Conservation (phyloP, 1,140 invertebrate genomes). For the Trichogramma pretiosum region DNA sequence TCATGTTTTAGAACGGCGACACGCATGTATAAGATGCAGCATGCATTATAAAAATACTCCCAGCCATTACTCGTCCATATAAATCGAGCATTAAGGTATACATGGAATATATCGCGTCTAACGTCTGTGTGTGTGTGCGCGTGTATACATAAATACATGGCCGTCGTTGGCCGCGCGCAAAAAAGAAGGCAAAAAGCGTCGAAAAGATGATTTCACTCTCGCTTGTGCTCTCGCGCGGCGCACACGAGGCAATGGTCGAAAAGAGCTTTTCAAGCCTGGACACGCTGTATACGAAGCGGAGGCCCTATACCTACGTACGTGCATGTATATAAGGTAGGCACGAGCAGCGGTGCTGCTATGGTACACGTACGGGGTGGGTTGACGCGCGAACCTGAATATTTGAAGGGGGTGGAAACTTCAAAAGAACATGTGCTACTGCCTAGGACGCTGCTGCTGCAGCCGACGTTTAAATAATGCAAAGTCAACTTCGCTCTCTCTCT, state of each 20-base stretch:
- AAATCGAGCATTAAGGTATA: too few species aligned
- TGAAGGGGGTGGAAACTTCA: conserved; percentile 44
- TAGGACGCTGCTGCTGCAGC: conserved; percentile 40
- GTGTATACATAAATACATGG: too few species aligned
- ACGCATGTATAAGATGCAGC: too few species aligned
- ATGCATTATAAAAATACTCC: too few species aligned
- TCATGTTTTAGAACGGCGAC: too few species aligned
- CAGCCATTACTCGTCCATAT: too few species aligned
- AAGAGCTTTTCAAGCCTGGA: conserved; percentile 32
- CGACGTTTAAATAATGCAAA: conserved; percentile 46
- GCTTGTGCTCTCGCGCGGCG: neutral
- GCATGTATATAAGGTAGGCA: neutral
- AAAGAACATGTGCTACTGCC: conserved; percentile 46
- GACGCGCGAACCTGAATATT: conserved; percentile 46
- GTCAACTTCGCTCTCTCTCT: conserved; percentile 34
- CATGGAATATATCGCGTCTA: too few species aligned
- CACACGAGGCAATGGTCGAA: too few species aligned
- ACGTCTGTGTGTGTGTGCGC: too few species aligned
- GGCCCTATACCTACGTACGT: too few species aligned
- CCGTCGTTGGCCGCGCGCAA: conserved; percentile 26
- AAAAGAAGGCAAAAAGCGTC: too few species aligned
- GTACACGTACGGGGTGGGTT: too few species aligned
- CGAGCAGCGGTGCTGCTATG: conserved; percentile 34
- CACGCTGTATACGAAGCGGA: conserved; percentile 38
- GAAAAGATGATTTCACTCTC: conserved; percentile 25